Conservation (phyloP, 2,113 vertebrate species). For the western clawed frog (Xenopus tropicalis) region DNA sequence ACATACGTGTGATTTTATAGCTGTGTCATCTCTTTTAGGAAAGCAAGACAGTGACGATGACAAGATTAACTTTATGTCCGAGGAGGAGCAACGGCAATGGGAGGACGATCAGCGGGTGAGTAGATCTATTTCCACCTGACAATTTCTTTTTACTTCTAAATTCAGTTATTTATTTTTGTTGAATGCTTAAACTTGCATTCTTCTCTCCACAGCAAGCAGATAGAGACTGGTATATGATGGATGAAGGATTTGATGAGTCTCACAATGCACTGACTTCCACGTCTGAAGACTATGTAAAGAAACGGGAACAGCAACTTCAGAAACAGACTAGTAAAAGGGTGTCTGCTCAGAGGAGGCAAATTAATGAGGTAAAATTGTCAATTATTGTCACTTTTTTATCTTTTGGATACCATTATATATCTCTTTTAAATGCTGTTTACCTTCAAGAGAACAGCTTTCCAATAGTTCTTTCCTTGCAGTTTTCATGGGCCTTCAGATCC, state of each 20-base stretch:
- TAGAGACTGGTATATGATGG: constrained; percentile 99
- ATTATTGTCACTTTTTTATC: not conserved
- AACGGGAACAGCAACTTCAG: constrained; percentile 91
- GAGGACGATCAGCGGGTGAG: constrained; percentile 92
- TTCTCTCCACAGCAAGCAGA: constrained; percentile 83
- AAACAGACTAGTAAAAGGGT: constrained; percentile 97
- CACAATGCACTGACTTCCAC: constrained; percentile 91
- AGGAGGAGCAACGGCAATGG: constrained; percentile 90
- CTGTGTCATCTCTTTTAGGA: constrained; percentile 54
- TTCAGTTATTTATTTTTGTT: no score
- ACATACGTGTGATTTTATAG: no score
- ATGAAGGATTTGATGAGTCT: constrained; percentile 94
- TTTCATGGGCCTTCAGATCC: no score
- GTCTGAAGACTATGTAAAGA: constrained; percentile 90
- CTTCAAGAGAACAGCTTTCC: no score
- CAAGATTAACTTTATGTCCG: constrained; percentile 83
- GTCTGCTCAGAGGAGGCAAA: constrained; percentile 91
- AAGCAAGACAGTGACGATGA: constrained; percentile 75
- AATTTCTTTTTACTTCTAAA: no score
- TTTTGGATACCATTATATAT: no score
- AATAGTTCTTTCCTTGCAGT: no score
- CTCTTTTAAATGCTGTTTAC: no score
- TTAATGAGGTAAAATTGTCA: constrained; percentile 81
- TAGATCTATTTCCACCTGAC: not conserved
- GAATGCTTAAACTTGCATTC: not conserved